phyloP scores from a whole-genome alignment of 2,113 vertebrate genomes.

The Pelobates fuscus region DNA sequence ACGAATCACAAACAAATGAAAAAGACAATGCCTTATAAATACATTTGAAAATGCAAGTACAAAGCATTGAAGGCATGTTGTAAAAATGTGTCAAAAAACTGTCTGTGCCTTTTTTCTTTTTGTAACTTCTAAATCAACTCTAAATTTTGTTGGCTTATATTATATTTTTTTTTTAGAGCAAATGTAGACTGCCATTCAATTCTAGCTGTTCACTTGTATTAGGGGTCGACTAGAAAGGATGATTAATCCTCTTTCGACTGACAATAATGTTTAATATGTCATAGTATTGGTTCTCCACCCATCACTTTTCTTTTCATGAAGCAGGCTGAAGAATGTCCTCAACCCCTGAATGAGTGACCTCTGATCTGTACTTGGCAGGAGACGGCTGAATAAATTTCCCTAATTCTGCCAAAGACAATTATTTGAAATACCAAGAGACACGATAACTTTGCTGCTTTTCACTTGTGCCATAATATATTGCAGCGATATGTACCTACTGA shows the following conservation, averaged over 20 bases:
- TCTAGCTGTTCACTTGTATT: slow-evolving; percentile 23
- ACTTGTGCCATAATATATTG: slow-evolving; percentile 22
- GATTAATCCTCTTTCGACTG: slow-evolving; percentile 41
- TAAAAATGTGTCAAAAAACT: no score
- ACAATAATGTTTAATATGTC: slow-evolving; percentile 44
- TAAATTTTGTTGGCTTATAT: no score
- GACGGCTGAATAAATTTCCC: slow-evolving; percentile 40
- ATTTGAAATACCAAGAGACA: slow-evolving; percentile 31
- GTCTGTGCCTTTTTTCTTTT: no score
- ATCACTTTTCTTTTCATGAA: slow-evolving; percentile 23
- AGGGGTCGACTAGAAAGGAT: slow-evolving; percentile 20
- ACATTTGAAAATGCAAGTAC: no score
- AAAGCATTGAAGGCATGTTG: no score
- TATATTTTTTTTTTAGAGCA: neutral
- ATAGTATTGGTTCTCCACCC: neutral
- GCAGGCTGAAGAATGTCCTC: slow-evolving; percentile 13
- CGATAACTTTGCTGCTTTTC: slow-evolving; percentile 16
- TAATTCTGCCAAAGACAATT: slow-evolving; percentile 34
- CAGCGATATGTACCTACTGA: slow-evolving; percentile 13
- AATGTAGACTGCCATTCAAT: slow-evolving; percentile 12
- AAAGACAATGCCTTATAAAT: no score
- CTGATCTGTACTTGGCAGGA: slow-evolving; percentile 34
- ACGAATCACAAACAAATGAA: no score
- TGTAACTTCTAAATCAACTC: no score
- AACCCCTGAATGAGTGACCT: slow-evolving; percentile 37